Evolutionary conservation across 2,113 vertebrate species (phyloP), one percentile per base, ranked within the genome.

Genomic region (Alethe castanea): DNA sequence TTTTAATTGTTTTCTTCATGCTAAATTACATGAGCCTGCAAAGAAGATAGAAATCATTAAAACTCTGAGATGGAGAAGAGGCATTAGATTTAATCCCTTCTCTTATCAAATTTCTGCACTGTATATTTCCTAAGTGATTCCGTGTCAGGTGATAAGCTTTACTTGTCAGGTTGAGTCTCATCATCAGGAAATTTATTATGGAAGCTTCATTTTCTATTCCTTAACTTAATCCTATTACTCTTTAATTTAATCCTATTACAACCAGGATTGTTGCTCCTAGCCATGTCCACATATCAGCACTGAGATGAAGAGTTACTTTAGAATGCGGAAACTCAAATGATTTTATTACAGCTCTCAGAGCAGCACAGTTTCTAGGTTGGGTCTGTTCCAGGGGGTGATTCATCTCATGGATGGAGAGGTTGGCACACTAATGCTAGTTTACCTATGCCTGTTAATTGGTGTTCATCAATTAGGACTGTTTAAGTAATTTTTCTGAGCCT

Each of bases 191-290:
- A 94, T 86, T 62, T 92, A 59, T 78, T 70, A 71, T 2, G 48
- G 52, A 89, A 62, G 26, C 60, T 93, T 92, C 42, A 88, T 83
- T 92, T 81, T 88, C 78, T 26, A 50, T 62, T 81, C 70, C 54
- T 91, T 85, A 87, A 69, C 35, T 85, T 95, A 94, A 95, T 91
- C 78, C 18, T 84, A 89, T 94, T 94, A 65, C 23, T 81, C 48
- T 18, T 81, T 89, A 76, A 94, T 92, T 89, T 94, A 87, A 92
- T 87, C 70, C 61, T 79, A 36, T 89, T 85, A 84, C 54, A 87
- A 40, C 6, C 25, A 66, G 19, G 29, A 60, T 66, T 79, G 62
- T 42, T 93, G 62, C 91, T 56, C 35, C 25, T 74, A 79, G 61
- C 69, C 33, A 42, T 24, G 50, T 79, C 89, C 45, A 53, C 42